Evolutionary conservation across 2,888 invertebrate species (phyloP).

Genomic region (Dynastes tityus): DNA sequence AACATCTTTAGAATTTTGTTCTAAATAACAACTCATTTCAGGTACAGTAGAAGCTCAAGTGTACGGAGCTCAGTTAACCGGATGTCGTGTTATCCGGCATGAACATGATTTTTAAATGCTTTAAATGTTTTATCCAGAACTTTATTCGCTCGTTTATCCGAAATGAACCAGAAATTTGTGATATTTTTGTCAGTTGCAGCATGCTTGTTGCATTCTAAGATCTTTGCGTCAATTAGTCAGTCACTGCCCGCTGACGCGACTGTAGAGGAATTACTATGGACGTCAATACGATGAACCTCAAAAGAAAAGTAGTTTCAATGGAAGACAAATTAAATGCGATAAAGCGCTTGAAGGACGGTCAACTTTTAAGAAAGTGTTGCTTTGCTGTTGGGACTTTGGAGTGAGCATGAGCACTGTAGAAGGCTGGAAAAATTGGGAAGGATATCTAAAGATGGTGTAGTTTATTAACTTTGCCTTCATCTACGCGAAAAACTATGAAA

Average conservation of each 20-base stretch:
- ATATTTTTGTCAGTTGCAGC: too few relatives aligned
- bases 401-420: not conserved
- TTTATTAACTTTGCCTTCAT: not conserved
- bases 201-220: too few relatives aligned
- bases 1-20: too few relatives aligned
- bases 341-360: not conserved
- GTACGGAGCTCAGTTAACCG: not conserved
- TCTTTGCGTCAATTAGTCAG: too few relatives aligned
- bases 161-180: not conserved
- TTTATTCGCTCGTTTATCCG: too few relatives aligned
- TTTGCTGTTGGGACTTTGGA: not conserved
- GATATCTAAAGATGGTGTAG: not conserved
- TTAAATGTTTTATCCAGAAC: not conserved
- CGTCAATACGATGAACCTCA: not conserved
- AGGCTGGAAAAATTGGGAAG: not conserved
- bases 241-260: not conserved
- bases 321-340: not conserved
- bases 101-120: not conserved
- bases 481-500: too few relatives aligned
- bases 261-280: slow-evolving; percentile 3
- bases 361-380: not conserved
- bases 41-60: not conserved
- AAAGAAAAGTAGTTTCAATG: slow-evolving; percentile 1
- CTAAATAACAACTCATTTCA: not conserved
- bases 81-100: not conserved